Percentiles rank a stretch among this genome's conserved stretches.
phyloP scores from a whole-genome alignment of 2,113 vertebrate species.

The Lathamus discolor region DNA sequence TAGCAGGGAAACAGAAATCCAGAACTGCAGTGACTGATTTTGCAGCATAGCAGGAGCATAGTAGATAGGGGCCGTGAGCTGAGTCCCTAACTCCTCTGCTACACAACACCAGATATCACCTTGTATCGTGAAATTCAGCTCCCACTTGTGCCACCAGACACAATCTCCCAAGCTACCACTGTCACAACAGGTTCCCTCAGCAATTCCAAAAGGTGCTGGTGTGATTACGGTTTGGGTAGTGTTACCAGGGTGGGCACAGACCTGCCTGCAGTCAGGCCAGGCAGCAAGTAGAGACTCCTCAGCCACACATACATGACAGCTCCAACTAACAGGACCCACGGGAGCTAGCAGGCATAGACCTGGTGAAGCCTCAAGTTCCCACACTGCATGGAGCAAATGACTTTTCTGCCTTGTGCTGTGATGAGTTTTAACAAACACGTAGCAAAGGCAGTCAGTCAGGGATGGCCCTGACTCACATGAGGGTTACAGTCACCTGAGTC shows the following conservation, averaged over 20 bases:
- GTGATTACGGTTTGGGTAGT: neutral
- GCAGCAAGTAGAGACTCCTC: neutral
- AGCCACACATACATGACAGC: accelerated
- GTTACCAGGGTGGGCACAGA: neutral
- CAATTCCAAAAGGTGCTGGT: neutral
- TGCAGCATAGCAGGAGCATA: neutral
- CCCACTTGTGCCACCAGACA: neutral
- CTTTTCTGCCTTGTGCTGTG: neutral
- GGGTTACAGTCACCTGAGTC: neutral
- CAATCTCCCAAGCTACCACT: neutral
- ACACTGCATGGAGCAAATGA: neutral
- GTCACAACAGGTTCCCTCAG: neutral
- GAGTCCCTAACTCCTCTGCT: neutral
- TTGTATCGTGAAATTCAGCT: neutral
- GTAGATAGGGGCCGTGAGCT: neutral
- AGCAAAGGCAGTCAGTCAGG: neutral
- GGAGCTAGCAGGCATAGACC: neutral
- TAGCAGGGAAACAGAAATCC: neutral
- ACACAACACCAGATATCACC: neutral
- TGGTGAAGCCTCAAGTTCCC: neutral
- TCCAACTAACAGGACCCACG: neutral
- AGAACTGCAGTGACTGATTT: neutral
- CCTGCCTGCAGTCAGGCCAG: neutral
- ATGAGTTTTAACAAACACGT: neutral
- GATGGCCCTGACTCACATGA: neutral